Evolutionary conservation across 2,113 vertebrate species (phyloP).

Genomic region (Cygnus buccinator): DNA sequence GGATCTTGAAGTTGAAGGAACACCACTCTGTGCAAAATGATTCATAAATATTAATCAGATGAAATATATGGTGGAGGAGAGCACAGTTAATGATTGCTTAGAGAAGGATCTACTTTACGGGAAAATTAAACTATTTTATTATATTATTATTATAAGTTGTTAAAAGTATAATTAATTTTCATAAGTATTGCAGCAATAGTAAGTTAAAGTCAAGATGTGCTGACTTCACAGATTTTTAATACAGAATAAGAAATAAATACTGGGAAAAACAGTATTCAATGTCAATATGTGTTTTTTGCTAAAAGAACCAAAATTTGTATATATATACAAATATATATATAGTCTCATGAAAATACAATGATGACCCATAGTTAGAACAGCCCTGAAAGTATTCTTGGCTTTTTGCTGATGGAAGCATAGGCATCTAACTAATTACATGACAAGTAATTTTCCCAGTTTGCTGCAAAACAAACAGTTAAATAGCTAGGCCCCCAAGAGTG

Average conservation of each 20-base stretch:
- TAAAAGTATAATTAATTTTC: constrained; percentile 61
- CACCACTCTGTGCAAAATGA: background rate
- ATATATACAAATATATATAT: background rate
- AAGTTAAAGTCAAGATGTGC: constrained; percentile 56
- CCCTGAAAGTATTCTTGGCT: background rate
- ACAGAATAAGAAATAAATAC: background rate
- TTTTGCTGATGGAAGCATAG: background rate
- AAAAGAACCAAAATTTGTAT: background rate
- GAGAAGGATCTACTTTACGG: background rate
- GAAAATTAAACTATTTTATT: constrained; percentile 39
- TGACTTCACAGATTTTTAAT: constrained; percentile 41
- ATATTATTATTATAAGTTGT: constrained; percentile 11
- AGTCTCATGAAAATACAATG: background rate
- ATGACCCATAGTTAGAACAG: background rate
- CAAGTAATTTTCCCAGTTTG: background rate
- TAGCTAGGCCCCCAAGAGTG: background rate
- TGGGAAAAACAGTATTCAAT: background rate
- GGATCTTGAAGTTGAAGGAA: background rate
- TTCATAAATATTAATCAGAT: constrained; percentile 54
- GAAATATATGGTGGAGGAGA: background rate
- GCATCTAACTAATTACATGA: background rate
- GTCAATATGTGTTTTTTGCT: background rate
- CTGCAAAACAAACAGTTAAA: background rate
- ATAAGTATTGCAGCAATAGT: constrained; percentile 5
- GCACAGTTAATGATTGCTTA: constrained; percentile 19